Conservation (phyloP, 2,113 vertebrate genomes). For the Sorex fumeus region DNA sequence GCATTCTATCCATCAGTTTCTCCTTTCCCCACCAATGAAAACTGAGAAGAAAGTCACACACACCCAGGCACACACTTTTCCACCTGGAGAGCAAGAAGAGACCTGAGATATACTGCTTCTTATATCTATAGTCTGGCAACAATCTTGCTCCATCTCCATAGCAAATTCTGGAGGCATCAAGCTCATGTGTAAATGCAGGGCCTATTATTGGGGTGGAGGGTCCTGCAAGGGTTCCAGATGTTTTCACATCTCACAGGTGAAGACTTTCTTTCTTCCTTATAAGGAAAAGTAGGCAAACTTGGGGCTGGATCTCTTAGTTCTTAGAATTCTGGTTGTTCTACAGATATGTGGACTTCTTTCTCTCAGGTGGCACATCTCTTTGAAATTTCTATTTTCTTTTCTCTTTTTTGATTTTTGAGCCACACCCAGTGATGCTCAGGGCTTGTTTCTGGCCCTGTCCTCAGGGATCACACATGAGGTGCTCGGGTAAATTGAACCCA, state of each 20-base stretch:
- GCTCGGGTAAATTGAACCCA: too few species aligned
- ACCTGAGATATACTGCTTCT: too few species aligned
- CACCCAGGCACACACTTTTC: background rate
- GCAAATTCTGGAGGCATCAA: background rate
- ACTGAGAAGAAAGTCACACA: background rate
- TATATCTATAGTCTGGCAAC: background rate
- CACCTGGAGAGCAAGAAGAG: background rate
- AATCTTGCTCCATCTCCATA: background rate
- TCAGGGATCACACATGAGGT: too few species aligned
- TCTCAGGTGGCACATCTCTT: background rate
- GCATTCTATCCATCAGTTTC: conserved; percentile 15
- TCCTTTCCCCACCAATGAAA: background rate
- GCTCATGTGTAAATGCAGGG: background rate
- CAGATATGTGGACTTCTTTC: background rate
- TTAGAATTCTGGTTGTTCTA: background rate
- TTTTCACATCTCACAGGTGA: background rate
- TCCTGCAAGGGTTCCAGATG: background rate
- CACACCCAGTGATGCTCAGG: too few species aligned
- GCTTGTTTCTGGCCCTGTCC: too few species aligned
- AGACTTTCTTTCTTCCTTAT: background rate
- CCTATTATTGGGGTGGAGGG: background rate
- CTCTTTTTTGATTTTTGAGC: too few species aligned
- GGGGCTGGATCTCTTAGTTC: background rate
- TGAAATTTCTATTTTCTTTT: too few species aligned
- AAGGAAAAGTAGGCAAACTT: background rate